A percentile compares a stretch with the other conserved stretches of the same genome.
phyloP scores from a whole-genome alignment of 2,888 invertebrate species.

The Serrognathus titanus region DNA sequence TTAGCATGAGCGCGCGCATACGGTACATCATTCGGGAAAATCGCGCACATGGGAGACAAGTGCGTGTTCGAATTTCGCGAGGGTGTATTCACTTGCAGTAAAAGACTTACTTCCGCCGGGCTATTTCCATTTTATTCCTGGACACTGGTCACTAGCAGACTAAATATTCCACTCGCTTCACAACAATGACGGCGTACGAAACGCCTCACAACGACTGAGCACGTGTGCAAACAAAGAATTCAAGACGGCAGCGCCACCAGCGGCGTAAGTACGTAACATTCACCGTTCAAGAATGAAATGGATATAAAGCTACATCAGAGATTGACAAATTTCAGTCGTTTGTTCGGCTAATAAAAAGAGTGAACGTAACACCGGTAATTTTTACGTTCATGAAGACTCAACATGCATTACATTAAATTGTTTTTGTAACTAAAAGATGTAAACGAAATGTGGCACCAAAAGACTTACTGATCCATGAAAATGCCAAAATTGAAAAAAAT shows the following conservation, averaged over 20 bases:
- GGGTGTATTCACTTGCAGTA: neutral
- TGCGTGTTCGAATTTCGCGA: neutral
- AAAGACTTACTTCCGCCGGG: conserved; percentile 31
- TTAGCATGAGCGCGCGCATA: conserved; percentile 18
- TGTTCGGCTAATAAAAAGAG: too few relatives aligned
- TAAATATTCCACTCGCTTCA: neutral
- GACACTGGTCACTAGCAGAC: neutral
- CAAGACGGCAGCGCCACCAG: conserved; percentile 1
- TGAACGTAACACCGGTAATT: too few relatives aligned
- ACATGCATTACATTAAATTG: too few relatives aligned
- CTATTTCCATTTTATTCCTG: conserved; percentile 23
- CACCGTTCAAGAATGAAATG: too few relatives aligned
- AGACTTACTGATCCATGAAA: too few relatives aligned
- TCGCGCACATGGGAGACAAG: conserved; percentile 7
- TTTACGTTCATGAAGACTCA: too few relatives aligned
- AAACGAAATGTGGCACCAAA: too few relatives aligned
- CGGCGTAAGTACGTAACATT: too few relatives aligned
- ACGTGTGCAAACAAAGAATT: conserved; percentile 14
- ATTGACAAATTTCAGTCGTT: too few relatives aligned
- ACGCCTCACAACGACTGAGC: conserved; percentile 9
- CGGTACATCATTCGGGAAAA: conserved; percentile 18
- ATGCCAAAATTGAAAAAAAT: too few relatives aligned
- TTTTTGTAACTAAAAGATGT: too few relatives aligned
- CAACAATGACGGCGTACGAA: conserved; percentile 4
- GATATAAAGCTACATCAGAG: too few relatives aligned